Evolutionary conservation across 2,888 invertebrate species (phyloP), one percentile per base, ranked within the genome.

Genomic region (Cerastoderma edule): DNA sequence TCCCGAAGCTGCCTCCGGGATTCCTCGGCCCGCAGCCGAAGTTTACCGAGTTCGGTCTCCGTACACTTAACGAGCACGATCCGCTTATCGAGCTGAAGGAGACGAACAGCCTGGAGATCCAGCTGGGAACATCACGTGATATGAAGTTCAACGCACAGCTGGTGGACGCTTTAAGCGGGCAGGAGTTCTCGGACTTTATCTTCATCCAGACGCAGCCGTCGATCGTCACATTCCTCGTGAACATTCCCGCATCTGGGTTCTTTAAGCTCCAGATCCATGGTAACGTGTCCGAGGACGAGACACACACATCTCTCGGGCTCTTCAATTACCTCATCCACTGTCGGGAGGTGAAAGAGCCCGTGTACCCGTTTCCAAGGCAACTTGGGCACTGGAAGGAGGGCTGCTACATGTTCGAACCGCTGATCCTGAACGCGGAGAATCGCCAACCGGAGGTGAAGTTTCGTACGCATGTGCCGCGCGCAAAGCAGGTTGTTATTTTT

Each of bases 361-460:
- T 81, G 5, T 75, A 82, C 33, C 83, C 83, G 0, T 86, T 82
- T 54, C 86, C 86, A 0, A 73, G 84, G 22, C 84, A 84, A 56
- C 83, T 83, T 10, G 86, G 86, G 8, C 84, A 81, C 67, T 86
- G 86, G 86, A 86, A 86, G 54, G 86, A 86, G 70, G 86, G 86
- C 5, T 86, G 86, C 28, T 84, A 82, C 56, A 86, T 86, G 86
- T 78, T 80, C 33, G 78, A 86, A 53, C 86, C 86, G 4, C 70
- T 86, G 10, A 57, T 83, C 1, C 74, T 86, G 4, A 72, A 79
- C 19, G 71, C 79, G 0, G 77, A 70, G 8, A 75, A 74, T 33
- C 72, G 71, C 16, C 70, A 78, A 32, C 69, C 73, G 33, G 78
- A 83, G 32, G 83, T 84, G 48, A 84, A 84, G 33, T 86, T 86